Base-by-base conservation (phyloP, 2,888 invertebrate species). In the Machimus atricapillus region DNA sequence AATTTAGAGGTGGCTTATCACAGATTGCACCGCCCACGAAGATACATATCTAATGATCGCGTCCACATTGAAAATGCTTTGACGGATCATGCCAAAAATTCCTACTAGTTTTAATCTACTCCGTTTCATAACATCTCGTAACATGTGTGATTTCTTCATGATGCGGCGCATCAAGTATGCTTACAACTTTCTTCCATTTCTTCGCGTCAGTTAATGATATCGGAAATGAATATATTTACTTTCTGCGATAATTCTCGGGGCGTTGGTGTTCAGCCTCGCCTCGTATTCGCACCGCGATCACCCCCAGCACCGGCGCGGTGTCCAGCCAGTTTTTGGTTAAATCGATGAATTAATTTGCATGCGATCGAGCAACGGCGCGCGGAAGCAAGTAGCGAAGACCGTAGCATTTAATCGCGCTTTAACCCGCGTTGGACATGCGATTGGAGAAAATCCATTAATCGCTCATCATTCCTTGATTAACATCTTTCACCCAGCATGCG, bases 151-250 rank as follows among this genome's bases (percentile, higher is more conserved):
- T 43, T 27, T 46, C 19, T 8, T 9, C 81, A 19, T 7, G 43
- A 23, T 46, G n/a, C 27, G 34, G n/a, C 81, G 31, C 27, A 19
- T 52, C 52, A 23, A 27, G 14, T 14, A 14, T n/a, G 14, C 27
- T 4, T 31, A 34, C 23, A 81, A 81, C 81, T 81, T 81, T 81
- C 81, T 81, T 81, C 43, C 56, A 81, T 81, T 81, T 81, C 81
- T 81, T 56, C 31, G 27, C 16, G n/a, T 52, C 34, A 31, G 27
- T 56, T 23, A 78, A 78, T 16, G 31, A 56, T 31, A 56, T 81
- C 56, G 56, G 81, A 81, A 27, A 56, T 81, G 31, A 37, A 56
- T 78, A 81, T 46, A 52, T 81, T 81, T 52, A 56, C 81, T 81
- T 81, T 81, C 81, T 34, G 81, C 43, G 23, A 46, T 37, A 78